Percentiles rank a stretch among this genome's conserved stretches.
phyloP scores from a whole-genome alignment of 2,888 invertebrate species.

The Nomada lathburiana region DNA sequence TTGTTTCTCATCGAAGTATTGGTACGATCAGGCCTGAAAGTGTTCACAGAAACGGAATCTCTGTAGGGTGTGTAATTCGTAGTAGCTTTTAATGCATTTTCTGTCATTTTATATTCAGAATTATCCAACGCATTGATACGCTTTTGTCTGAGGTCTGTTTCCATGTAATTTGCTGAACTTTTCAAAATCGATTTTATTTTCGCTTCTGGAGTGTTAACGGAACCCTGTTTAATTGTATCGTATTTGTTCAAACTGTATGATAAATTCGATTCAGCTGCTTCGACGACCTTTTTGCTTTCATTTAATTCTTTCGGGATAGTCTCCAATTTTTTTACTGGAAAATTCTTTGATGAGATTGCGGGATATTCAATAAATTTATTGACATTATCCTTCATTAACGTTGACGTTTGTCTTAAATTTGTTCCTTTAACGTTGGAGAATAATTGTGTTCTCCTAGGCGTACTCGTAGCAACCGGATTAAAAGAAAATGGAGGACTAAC shows the following conservation, averaged over 20 bases:
- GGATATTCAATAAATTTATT: neutral
- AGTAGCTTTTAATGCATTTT: neutral
- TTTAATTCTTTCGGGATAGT: neutral
- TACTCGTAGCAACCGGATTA: neutral
- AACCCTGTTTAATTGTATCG: neutral
- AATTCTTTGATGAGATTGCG: neutral
- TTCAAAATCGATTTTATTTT: neutral
- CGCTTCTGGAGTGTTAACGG: neutral
- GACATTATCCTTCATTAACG: neutral
- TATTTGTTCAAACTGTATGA: neutral
- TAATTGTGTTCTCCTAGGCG: conserved; percentile 8
- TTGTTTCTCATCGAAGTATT: neutral
- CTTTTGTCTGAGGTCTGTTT: neutral
- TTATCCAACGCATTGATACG: neutral
- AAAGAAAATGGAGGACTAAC: neutral
- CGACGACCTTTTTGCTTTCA: neutral
- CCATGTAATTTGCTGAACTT: neutral
- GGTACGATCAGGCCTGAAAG: neutral
- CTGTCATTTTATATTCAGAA: neutral
- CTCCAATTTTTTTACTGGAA: neutral
- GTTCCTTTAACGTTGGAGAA: neutral
- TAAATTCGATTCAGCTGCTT: neutral
- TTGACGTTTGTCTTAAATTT: neutral
- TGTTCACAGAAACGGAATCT: neutral
- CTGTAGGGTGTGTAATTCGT: neutral